phyloP scores from a whole-genome alignment of 2,113 vertebrate genomes.

The Spea bombifrons region DNA sequence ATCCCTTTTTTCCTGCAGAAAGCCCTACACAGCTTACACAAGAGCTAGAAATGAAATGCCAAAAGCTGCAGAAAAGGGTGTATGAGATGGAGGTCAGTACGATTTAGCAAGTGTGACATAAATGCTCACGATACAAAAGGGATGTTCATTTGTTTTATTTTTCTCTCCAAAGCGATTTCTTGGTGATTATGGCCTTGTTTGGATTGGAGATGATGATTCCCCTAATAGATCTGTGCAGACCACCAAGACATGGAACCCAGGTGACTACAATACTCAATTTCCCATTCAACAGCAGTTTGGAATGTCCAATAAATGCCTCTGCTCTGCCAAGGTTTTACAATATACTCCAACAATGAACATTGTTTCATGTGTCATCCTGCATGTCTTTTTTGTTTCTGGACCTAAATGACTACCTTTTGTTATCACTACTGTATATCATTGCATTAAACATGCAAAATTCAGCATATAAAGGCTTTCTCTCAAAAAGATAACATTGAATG shows the following conservation, averaged over 20 bases:
- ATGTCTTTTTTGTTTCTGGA: too few relatives aligned
- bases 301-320: too few relatives aligned
- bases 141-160: not conserved
- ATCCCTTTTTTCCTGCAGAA: not conserved
- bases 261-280: not conserved
- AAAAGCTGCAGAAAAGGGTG: conserved; percentile 75
- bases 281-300: too few relatives aligned
- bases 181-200: conserved; percentile 83
- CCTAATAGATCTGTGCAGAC: not conserved
- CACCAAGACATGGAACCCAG: not conserved
- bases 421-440: too few relatives aligned
- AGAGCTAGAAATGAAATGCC: conserved; percentile 66
- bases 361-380: too few relatives aligned
- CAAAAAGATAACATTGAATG: too few relatives aligned
- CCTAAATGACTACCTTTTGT: too few relatives aligned
- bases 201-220: conserved; percentile 70
- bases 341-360: too few relatives aligned
- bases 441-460: too few relatives aligned
- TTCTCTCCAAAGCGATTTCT: conserved; percentile 73
- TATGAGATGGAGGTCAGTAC: conserved; percentile 86
- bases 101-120: not conserved
- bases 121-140: not conserved
- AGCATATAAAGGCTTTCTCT: too few relatives aligned
- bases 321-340: too few relatives aligned
- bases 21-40: conserved; percentile 52